Base-by-base conservation (phyloP, 2,113 vertebrate genomes). In the Antechinus flavipes region DNA sequence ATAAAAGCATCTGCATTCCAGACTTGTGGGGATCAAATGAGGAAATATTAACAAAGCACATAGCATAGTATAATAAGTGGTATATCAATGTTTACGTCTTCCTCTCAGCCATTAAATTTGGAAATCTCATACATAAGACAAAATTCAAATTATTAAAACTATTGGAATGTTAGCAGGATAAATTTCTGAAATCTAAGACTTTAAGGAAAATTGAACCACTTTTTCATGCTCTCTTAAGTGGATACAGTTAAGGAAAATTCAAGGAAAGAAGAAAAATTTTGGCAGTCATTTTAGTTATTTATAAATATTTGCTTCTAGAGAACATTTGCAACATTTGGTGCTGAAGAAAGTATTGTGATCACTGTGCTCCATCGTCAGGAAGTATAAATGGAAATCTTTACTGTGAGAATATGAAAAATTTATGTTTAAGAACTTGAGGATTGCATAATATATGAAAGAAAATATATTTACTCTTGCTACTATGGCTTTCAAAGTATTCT, bases 81-180 rank as follows among this genome's bases (percentile, higher is more conserved):
- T 68, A 11, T 16, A 68, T 3, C 35, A 68, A 68, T 68, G 12
- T 14, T 68, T 35, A 35, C 8, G 26, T 1, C 10, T 8, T 68
- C 27, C 12, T 5, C 23, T 35, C 58, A 68, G 0, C 9, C 35
- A n/a, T 76, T 76, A 76, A 76, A 19, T 4, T 93, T 95, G 25
- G 0, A 96, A 91, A 84, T 90, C 16, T 91, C 35, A 95, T 92
- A 92, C 50, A 92, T 95, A 6, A 58, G 24, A 84, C 89, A 91
- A 94, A 94, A 92, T 55, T 35, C 47, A 93, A 7, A 27, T 90
- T 42, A 0, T n/a, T 35, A 58, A 11, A 53, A 50, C 58, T 61
- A 35, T 84, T 49, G 42, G 90, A 84, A 92, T 54, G 53, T 26
- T 93, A 61, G 2, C 84, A 92, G 93, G 54, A 91, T 52, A 22